Percentiles rank a stretch among this genome's conserved stretches.
phyloP scores from a whole-genome alignment of 2,113 vertebrate species.

The Madoqua kirkii region DNA sequence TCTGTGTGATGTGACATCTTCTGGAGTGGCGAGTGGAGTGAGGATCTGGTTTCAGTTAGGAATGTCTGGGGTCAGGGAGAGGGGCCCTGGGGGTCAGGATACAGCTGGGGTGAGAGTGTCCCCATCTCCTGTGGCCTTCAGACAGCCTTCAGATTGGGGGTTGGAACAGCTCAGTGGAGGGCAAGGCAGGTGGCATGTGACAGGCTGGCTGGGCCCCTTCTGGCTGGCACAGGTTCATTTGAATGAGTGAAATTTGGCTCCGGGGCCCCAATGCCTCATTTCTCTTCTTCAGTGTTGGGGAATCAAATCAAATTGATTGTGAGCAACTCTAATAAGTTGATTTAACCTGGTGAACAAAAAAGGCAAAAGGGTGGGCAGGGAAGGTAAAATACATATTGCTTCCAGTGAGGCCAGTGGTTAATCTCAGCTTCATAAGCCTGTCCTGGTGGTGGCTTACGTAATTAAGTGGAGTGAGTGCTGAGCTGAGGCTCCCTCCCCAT shows the following conservation, averaged over 20 bases:
- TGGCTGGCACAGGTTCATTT: background rate
- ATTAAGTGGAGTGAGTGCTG: constrained; percentile 61
- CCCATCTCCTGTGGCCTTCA: background rate
- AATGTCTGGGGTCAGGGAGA: background rate
- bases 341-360: constrained; percentile 69
- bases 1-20: rapidly evolving
- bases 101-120: background rate
- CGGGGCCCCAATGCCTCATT: background rate
- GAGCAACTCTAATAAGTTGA: constrained; percentile 70
- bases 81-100: background rate
- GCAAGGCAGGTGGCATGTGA: background rate
- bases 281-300: constrained; percentile 52
- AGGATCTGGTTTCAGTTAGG: background rate
- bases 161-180: background rate
- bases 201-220: background rate
- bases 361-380: background rate
- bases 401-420: constrained; percentile 47
- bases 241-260: background rate
- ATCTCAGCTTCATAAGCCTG: constrained; percentile 65
- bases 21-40: background rate
- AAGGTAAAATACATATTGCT: constrained; percentile 17
- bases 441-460: constrained; percentile 62
- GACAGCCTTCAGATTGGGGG: background rate
- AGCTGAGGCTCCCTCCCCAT: constrained; percentile 1
- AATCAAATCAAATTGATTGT: constrained; percentile 49